These are phyloP conservation scores for Capromys pilorides DNA, from an alignment of 2,797 vertebrate genomes.

Conservation along the genomic window DNA sequence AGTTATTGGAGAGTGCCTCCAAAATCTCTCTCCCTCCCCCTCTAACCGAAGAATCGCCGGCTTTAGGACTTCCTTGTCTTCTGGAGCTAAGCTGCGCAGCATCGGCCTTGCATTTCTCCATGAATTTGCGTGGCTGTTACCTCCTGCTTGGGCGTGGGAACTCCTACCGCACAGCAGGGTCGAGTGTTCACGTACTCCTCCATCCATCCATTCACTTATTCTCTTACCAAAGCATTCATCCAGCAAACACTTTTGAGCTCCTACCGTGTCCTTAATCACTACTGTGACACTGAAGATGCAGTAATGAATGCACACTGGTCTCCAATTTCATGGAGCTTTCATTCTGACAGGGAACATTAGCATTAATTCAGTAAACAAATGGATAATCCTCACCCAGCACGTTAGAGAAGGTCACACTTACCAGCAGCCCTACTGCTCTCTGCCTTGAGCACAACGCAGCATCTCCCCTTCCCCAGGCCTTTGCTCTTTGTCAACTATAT, in stretches of 20 bases:
- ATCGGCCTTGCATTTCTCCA: background rate
- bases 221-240: conserved; percentile 5
- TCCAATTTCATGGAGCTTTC: background rate
- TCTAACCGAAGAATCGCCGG: background rate
- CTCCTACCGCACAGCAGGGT: background rate
- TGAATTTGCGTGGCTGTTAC: background rate
- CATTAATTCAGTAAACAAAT: background rate
- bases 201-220: background rate
- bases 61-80: background rate
- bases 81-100: background rate
- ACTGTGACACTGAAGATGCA: background rate
- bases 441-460: background rate
- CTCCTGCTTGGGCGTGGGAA: background rate
- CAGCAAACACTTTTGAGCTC: background rate
- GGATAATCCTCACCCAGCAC: too few species aligned
- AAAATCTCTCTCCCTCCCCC: background rate
- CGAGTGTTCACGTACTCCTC: background rate
- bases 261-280: background rate
- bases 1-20: background rate
- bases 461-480: background rate
- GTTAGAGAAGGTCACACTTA: too few species aligned
- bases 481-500: background rate
- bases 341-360: background rate
- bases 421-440: background rate
- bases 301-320: background rate